Base-by-base conservation (phyloP, 2,888 invertebrate genomes). In the Drosophila stalkeri region DNA sequence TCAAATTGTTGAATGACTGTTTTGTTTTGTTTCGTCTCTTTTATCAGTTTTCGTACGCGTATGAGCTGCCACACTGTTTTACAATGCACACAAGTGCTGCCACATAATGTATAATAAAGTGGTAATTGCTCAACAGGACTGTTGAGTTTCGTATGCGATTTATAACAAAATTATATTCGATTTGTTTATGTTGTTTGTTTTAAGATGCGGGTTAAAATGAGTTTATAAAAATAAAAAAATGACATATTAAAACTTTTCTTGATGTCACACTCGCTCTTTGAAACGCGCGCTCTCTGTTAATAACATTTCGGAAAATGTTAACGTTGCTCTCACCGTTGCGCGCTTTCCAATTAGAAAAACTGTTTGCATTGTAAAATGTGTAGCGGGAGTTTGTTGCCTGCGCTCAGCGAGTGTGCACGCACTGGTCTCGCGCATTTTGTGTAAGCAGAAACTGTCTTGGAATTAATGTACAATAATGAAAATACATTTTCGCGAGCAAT, bases 401-500 rank as follows among this genome's bases (percentile, higher is more conserved):
- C 67, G 71, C 71, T 68, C 76, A 39, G 64, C 7, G 41, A 47
- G 64, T 51, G 47, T 49, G 63, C 23, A 57, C 18, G 67, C 52
- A 49, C 35, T 46, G 44, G 39, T 46, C 27, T n/a, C 49, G 59
- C 49, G 55, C 20, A 23, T 43, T 59, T 72, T 43, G 71, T 59
- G 64, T 68, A 51, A 35, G 35, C 54, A 41, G 27, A 20, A 49
- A 31, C 39, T 9, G 39, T 31, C 27, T 64, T 23, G 41, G 41
- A 64, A 41, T 80, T 76, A 51, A 79, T 73, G 80, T 60, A 20
- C 60, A 61, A 89, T 76, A 75, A 93, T 93, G 93, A 93, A 92
- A 86, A 92, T 93, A 73, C 93, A 93, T 83, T 93, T 93, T 82
- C 92, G 93, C 18, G 93, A 93, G 63, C 93, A 93, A 68, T 93